Percentiles rank a stretch among this genome's conserved stretches.
Evolutionary conservation across 2,888 invertebrate species (phyloP).

Genomic region (Ormyrus thymus): DNA sequence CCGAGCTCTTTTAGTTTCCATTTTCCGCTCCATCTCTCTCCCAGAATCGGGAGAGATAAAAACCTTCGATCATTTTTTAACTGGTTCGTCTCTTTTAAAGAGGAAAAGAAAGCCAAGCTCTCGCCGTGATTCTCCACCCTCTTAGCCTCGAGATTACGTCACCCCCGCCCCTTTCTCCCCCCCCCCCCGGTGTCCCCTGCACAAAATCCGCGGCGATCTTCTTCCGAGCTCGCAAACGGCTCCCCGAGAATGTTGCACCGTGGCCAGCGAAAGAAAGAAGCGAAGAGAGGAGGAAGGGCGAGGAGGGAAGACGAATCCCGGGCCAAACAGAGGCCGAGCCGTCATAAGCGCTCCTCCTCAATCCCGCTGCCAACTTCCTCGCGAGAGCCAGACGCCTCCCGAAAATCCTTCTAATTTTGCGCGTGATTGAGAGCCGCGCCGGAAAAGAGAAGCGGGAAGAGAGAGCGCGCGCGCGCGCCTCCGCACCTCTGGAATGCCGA

Average conservation of each 20-base stretch:
- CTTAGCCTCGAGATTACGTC: slow-evolving; percentile 27
- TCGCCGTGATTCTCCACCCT: neutral
- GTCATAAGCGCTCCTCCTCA: slow-evolving; percentile 19
- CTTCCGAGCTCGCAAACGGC: neutral
- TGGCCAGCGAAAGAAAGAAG: too few relatives aligned
- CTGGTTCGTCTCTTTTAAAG: too few relatives aligned
- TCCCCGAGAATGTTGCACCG: too few relatives aligned
- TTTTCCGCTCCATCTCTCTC: too few relatives aligned
- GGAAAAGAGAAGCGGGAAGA: neutral
- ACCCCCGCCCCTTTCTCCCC: slow-evolving; percentile 11
- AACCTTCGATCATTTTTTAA: too few relatives aligned
- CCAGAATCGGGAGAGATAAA: too few relatives aligned
- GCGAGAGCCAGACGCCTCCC: slow-evolving; percentile 5
- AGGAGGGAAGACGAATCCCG: slow-evolving; percentile 8
- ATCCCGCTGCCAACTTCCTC: slow-evolving; percentile 38
- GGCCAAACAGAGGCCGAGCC: slow-evolving; percentile 18
- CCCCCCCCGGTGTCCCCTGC: too few relatives aligned
- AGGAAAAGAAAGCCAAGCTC: neutral
- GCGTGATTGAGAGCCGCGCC: slow-evolving; percentile 18
- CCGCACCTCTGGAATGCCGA: neutral
- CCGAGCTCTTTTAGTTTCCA: too few relatives aligned
- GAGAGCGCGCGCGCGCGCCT: neutral
- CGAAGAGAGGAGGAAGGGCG: slow-evolving; percentile 11
- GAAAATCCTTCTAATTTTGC: slow-evolving; percentile 46
- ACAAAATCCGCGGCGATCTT: slow-evolving; percentile 11